A percentile compares a stretch with the other conserved stretches of the same genome.
phyloP scores from a whole-genome alignment of 2,797 vertebrate genomes.

The Chelon auratus region DNA sequence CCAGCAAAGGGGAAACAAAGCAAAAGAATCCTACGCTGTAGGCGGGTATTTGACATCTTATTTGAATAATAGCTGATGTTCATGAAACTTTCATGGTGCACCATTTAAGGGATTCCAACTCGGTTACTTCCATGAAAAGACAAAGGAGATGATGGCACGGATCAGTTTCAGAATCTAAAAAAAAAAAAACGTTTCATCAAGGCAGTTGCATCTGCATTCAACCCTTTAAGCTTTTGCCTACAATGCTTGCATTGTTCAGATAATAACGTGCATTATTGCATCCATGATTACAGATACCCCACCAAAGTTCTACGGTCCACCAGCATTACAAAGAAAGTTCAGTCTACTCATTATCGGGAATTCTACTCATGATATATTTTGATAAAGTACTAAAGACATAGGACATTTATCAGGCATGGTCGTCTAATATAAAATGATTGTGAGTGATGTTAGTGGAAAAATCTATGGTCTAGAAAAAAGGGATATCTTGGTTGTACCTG shows the following conservation, averaged over 20 bases:
- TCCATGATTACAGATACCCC: not conserved
- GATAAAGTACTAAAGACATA: not conserved
- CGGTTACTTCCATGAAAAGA: constrained; percentile 23
- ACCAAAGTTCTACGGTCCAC: not conserved
- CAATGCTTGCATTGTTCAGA: constrained; percentile 2
- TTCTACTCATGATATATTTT: not conserved
- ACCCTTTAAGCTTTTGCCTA: constrained; percentile 13
- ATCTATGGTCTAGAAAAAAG: not conserved
- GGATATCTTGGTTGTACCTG: not conserved
- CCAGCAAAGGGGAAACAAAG: constrained; percentile 34
- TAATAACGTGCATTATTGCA: constrained; percentile 9
- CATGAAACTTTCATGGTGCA: constrained; percentile 1
- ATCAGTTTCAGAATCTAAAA: constrained; percentile 22
- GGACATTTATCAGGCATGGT: not conserved
- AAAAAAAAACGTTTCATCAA: constrained; percentile 15
- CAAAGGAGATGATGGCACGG: constrained; percentile 1
- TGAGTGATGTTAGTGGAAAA: not conserved
- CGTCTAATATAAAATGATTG: not conserved
- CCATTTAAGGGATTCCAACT: not conserved
- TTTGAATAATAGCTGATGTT: constrained; percentile 26
- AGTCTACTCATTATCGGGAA: not conserved
- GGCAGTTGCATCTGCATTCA: constrained; percentile 30
- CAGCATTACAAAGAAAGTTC: not conserved
- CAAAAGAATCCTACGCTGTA: constrained; percentile 41
- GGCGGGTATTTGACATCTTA: constrained; percentile 37